phyloP scores from a whole-genome alignment of 2,797 vertebrate species.

The Zenarchopterus dispar region DNA sequence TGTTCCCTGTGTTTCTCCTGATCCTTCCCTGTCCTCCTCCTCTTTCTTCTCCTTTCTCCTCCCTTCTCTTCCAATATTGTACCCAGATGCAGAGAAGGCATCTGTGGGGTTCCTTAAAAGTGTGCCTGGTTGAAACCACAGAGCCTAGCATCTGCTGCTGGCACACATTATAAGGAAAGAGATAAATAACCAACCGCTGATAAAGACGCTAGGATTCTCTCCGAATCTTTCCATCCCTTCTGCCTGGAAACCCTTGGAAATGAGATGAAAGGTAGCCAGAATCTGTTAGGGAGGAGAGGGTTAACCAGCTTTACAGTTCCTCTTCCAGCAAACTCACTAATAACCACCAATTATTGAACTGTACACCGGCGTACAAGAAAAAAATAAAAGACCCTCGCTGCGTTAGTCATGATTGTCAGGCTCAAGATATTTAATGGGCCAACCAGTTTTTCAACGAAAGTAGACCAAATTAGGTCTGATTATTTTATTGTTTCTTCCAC shows the following conservation, averaged over 20 bases:
- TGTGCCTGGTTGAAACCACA: constrained; percentile 63
- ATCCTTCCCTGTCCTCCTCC: constrained; percentile 13
- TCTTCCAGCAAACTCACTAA: constrained; percentile 66
- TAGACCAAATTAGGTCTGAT: constrained; percentile 58
- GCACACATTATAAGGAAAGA: constrained; percentile 31
- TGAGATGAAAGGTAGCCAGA: constrained; percentile 63
- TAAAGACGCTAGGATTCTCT: constrained; percentile 32
- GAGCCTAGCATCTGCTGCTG: constrained; percentile 67
- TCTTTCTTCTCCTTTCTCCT: constrained; percentile 34
- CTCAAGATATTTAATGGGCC: constrained; percentile 44
- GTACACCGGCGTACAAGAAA: constrained; percentile 51
- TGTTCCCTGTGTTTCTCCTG: constrained; percentile 36
- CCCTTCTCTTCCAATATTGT: constrained; percentile 54
- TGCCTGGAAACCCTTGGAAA: constrained; percentile 59
- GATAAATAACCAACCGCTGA: constrained; percentile 56
- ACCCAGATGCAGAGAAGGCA: constrained; percentile 75
- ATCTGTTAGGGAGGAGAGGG: constrained; percentile 58
- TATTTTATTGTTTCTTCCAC: constrained; percentile 46
- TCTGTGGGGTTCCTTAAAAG: constrained; percentile 74
- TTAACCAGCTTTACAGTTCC: constrained; percentile 60
- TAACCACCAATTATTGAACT: constrained; percentile 77
- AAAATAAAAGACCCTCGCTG: constrained; percentile 36
- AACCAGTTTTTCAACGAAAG: constrained; percentile 46
- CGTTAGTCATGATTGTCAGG: constrained; percentile 52
- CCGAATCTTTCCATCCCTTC: constrained; percentile 8